Percentiles rank a stretch among this genome's conserved stretches.
Conservation (phyloP, 2,113 vertebrate genomes). For the Ctenodactylus gundi region DNA sequence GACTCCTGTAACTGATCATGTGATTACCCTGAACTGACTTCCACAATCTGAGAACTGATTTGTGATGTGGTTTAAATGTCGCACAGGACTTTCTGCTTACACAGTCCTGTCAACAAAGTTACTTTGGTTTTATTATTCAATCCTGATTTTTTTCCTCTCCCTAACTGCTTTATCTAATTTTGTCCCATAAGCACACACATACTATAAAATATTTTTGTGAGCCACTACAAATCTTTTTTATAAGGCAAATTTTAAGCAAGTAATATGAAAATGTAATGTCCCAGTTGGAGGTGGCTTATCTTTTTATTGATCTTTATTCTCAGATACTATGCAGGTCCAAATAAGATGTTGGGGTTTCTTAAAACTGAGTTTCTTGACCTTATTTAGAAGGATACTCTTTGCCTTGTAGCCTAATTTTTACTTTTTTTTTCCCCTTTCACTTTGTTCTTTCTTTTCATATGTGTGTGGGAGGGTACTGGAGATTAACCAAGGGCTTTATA, state of each 20-base stretch:
- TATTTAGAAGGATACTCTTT: not conserved
- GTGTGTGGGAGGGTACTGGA: too few relatives aligned
- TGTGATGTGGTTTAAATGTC: not conserved
- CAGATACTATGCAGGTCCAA: not conserved
- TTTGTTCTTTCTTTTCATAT: not conserved
- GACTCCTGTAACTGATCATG: not conserved
- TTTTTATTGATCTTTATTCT: not conserved
- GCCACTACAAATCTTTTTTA: not conserved
- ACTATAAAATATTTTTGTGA: not conserved
- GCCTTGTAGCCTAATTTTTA: not conserved
- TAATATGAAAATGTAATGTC: not conserved
- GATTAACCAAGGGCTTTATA: not conserved
- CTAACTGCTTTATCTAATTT: conserved; percentile 4
- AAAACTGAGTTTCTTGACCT: not conserved
- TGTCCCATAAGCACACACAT: not conserved
- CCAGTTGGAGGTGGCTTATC: not conserved
- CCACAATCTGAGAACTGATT: not conserved
- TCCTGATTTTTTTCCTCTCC: not conserved
- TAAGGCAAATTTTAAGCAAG: conserved; percentile 4
- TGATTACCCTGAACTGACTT: not conserved
- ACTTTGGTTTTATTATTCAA: not conserved
- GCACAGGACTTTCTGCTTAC: not conserved
- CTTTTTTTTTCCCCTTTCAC: not conserved
- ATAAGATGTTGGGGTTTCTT: not conserved
- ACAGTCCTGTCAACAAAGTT: too few relatives aligned